Base-by-base conservation (phyloP, 2,888 invertebrate species). In the Phyllotreta cruciferae region DNA sequence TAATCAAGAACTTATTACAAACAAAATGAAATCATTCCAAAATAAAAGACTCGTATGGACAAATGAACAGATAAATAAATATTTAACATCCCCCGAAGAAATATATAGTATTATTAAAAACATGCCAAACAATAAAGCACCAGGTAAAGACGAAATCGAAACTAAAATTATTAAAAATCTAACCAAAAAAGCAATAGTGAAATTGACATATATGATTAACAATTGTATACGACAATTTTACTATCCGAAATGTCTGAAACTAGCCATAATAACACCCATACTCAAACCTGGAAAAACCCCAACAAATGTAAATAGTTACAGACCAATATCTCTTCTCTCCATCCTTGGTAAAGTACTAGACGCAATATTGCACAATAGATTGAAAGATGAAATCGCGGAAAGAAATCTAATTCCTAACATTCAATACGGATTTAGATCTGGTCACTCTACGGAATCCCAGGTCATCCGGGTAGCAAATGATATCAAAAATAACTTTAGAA, bases 271-370 rank as follows among this genome's bases (percentile, higher is more conserved):
- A 1, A 60, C 58, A 11, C 14, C 41, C 35, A 62, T 62, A 34
- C 39, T 8, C 7, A 62, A 62, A 66, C 60, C 5, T 11, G 47
- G 47, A 3, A 9, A 47, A 10, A 11, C 8, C 9, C 11, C n/a
- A 9, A 47, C 49, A 2, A 60, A 58, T 13, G 61, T 66, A 3
- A 39, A 63, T 58, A 70, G 64, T 13, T 68, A 70, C 36, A 6
- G 69, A 8, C 70, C 68, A 7, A 70, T 69, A 7, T 68, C 68
- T 44, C 52, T 68, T 1, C 56, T 71, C 0, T 38, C 39, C 35
- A 49, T 53, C 6, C 34, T 69, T 11, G 60, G 67, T 39, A 72
- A 74, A 52, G n/a, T 71, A 9, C 49, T 69, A 6, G 74, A 75
- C 62, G 65, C 60, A 56, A 55, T 71, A 7, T 39, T 72, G 1